Evolutionary conservation across 2,888 invertebrate genomes (phyloP), one percentile per base, ranked within the genome.

Genomic region (Dicyrtoma fusca): DNA sequence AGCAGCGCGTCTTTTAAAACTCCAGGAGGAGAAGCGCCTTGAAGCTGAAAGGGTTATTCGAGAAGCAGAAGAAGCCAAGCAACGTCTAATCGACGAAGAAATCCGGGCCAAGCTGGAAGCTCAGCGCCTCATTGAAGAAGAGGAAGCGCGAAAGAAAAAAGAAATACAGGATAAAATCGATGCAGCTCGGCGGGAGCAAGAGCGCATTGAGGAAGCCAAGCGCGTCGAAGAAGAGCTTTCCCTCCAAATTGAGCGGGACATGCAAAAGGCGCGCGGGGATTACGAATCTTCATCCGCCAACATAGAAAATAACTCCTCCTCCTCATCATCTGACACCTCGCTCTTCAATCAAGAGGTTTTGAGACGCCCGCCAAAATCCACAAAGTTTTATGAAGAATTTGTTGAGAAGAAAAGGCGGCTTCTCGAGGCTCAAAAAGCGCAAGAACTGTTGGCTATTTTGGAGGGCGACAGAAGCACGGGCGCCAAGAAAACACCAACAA

Each of bases 361-460:
- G 34, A 34, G 8, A 34, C 34, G 34, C 8, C 63, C 59, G 17
- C 70, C 62, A 3, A 70, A 70, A 19, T 45, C 49, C 2, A 70
- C 70, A 17, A 61, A 61, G 3, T 70, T 70, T 17, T 70, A 47
- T 34, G 70, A 70, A 70, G 70, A 62, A 14, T 62, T 70, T 44
- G 61, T 70, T 21, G 47, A 62, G 25, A 45, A 49, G 19, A 70
- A 70, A 34, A 25, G 42, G 10, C 25, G 26, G 13, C 25, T 49
- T 11, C 34, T 62, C 2, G 61, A 70, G 14, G 70, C 45, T n/a
- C 51, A 47, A 11, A 61, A 23, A 23, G 13, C 21, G 4, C 23
- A 17, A 1, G 55, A 68, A 34, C 34, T 34, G 8, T 8, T 34
- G 8, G 34, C 34, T 5, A 34, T 34, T 8, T 34, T 34, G 34